phyloP scores from a whole-genome alignment of 2,888 invertebrate genomes.

The Epinotia ramella region DNA sequence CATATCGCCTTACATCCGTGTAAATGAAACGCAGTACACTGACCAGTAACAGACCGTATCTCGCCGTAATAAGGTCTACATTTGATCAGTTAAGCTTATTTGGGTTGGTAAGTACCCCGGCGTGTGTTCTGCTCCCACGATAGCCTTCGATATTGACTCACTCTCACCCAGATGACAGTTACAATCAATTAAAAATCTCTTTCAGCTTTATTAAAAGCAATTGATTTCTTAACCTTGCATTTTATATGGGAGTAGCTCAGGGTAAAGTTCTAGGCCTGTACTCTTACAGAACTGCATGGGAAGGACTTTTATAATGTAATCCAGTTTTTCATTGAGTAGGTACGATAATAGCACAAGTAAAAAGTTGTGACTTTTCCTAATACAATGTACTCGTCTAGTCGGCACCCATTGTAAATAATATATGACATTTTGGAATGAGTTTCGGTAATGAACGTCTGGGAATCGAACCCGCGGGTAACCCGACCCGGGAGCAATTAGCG shows the following conservation, averaged over 20 bases:
- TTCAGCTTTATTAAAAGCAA: neutral
- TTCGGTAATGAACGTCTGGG: slow-evolving; percentile 8
- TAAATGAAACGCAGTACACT: neutral
- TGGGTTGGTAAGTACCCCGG: neutral
- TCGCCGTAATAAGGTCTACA: neutral
- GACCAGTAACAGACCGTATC: neutral
- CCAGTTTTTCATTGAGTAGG: neutral
- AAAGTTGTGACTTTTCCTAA: neutral
- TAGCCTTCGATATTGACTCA: neutral
- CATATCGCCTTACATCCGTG: slow-evolving; percentile 10
- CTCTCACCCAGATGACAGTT: neutral
- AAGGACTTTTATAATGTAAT: neutral
- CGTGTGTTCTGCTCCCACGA: slow-evolving; percentile 5
- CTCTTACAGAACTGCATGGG: neutral
- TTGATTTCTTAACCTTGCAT: neutral
- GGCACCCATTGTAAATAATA: neutral
- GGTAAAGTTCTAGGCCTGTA: neutral
- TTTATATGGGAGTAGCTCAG: neutral
- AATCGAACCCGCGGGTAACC: slow-evolving; percentile 27
- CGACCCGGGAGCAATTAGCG: slow-evolving; percentile 29
- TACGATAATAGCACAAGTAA: neutral
- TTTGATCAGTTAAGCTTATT: neutral
- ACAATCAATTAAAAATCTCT: slow-evolving; percentile 5
- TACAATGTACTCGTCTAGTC: no score
- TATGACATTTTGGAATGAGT: neutral